These are phyloP conservation scores for Centruroides sculpturatus DNA, from an alignment of 1,140 invertebrate genomes.

Conservation along the genomic window DNA sequence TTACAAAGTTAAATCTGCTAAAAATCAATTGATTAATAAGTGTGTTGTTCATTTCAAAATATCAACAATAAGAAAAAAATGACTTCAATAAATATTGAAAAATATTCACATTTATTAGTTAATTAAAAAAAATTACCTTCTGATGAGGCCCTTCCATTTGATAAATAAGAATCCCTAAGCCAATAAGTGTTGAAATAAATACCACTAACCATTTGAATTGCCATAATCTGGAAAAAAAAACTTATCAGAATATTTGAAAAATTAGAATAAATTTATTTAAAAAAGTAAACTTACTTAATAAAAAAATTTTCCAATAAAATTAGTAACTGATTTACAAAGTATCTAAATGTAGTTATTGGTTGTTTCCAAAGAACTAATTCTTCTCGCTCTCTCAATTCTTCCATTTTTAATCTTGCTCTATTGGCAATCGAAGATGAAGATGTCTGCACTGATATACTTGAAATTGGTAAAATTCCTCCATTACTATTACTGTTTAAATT, in stretches of 20 bases:
- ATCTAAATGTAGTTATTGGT: slow-evolving; percentile 66
- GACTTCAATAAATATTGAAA: too few species aligned
- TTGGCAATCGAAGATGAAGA: slow-evolving; percentile 2
- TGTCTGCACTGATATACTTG: slow-evolving; percentile 4
- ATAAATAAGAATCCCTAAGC: slow-evolving; percentile 30
- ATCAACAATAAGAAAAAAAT: too few species aligned
- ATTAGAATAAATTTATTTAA: not conserved
- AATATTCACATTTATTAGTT: too few species aligned
- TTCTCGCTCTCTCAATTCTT: slow-evolving; percentile 27
- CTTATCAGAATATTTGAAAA: slow-evolving; percentile 4
- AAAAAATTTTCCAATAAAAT: slow-evolving; percentile 42
- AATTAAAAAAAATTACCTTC: slow-evolving; percentile 26
- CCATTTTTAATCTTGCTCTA: slow-evolving; percentile 7
- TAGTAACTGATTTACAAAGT: slow-evolving; percentile 58
- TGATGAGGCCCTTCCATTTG: slow-evolving; percentile 43
- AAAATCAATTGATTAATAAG: too few species aligned
- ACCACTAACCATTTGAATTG: slow-evolving; percentile 27
- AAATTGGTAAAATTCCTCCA: not conserved
- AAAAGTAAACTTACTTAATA: slow-evolving; percentile 25
- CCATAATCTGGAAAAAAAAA: slow-evolving; percentile 28
- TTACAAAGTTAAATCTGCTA: too few species aligned
- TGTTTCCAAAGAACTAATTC: slow-evolving; percentile 71
- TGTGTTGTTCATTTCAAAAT: too few species aligned
- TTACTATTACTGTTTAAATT: slow-evolving; percentile 7
- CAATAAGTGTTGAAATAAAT: slow-evolving; percentile 26